phyloP scores from a whole-genome alignment of 1,140 invertebrate species.

The Heliothis virescens region DNA sequence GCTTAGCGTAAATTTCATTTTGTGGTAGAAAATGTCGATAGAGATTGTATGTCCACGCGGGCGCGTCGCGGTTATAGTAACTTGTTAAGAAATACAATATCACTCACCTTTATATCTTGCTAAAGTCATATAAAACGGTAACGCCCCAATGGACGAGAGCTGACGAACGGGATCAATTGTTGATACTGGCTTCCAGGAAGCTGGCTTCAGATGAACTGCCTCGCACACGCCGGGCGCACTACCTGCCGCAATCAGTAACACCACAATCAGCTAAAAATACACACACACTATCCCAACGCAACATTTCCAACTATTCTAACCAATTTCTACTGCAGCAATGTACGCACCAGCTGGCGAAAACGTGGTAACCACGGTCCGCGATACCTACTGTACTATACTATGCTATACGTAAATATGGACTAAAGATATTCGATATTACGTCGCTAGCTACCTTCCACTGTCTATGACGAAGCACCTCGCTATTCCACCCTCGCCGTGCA shows the following conservation, averaged over 20 bases:
- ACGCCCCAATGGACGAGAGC: constrained; percentile 92
- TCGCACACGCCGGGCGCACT: constrained; percentile 74
- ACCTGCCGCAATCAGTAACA: constrained; percentile 78
- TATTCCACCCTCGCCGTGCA: constrained; percentile 62
- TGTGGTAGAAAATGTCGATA: not conserved
- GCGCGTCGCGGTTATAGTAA: constrained; percentile 17
- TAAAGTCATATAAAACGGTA: constrained; percentile 95
- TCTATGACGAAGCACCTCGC: constrained; percentile 77
- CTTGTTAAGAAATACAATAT: constrained; percentile 17
- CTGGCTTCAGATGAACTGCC: constrained; percentile 75
- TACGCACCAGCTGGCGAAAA: constrained; percentile 85
- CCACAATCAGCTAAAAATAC: constrained; percentile 59
- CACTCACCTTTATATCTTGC: constrained; percentile 91
- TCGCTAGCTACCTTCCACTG: constrained; percentile 78
- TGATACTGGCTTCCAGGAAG: constrained; percentile 78
- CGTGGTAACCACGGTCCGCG: constrained; percentile 77
- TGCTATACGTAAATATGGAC: constrained; percentile 81
- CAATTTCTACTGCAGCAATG: constrained; percentile 72
- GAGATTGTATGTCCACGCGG: constrained; percentile 26
- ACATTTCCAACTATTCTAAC: constrained; percentile 66
- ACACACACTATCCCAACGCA: constrained; percentile 53
- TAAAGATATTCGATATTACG: constrained; percentile 81
- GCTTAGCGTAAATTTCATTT: not conserved
- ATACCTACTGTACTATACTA: constrained; percentile 71
- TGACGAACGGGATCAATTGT: constrained; percentile 84